Percentiles rank a stretch among this genome's conserved stretches.
Conservation (phyloP, 1,140 invertebrate genomes). For the Ooceraea biroi region DNA sequence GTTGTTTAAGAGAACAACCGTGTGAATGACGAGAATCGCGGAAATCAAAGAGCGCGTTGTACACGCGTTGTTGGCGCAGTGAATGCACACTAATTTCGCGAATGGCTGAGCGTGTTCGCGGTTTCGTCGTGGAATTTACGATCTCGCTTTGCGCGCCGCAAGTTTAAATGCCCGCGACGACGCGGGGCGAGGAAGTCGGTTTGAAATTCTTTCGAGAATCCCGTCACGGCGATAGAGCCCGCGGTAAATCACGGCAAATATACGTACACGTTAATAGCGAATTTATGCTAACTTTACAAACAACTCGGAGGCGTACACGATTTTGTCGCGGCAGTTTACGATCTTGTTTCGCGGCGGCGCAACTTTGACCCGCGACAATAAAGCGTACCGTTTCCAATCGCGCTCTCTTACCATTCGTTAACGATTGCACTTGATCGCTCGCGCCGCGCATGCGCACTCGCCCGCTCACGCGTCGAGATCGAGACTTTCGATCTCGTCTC, state of each 20-base stretch:
- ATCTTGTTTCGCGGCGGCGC: conserved; percentile 46
- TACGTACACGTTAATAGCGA: neutral
- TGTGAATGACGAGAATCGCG: neutral
- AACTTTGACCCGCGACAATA: conserved; percentile 59
- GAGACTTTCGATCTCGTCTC: conserved; percentile 61
- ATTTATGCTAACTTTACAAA: conserved; percentile 15
- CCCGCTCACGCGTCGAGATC: conserved; percentile 25
- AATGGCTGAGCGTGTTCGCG: neutral
- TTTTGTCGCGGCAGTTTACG: conserved; percentile 36
- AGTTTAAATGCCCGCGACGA: neutral
- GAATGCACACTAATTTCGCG: neutral
- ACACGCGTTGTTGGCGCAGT: neutral
- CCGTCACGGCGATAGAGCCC: neutral
- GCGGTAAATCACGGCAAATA: neutral
- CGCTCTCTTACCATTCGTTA: conserved; percentile 55
- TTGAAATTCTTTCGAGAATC: neutral
- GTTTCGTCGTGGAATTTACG: neutral
- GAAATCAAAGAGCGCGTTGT: neutral
- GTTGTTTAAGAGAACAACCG: neutral
- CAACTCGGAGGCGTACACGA: conserved; percentile 1
- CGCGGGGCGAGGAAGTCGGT: neutral
- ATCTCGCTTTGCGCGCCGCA: neutral
- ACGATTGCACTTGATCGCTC: conserved; percentile 59
- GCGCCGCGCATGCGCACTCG: neutral
- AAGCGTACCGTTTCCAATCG: conserved; percentile 50